A percentile compares a stretch with the other conserved stretches of the same genome.
Conservation (phyloP, 2,888 invertebrate species). For the Clitarchus hookeri region DNA sequence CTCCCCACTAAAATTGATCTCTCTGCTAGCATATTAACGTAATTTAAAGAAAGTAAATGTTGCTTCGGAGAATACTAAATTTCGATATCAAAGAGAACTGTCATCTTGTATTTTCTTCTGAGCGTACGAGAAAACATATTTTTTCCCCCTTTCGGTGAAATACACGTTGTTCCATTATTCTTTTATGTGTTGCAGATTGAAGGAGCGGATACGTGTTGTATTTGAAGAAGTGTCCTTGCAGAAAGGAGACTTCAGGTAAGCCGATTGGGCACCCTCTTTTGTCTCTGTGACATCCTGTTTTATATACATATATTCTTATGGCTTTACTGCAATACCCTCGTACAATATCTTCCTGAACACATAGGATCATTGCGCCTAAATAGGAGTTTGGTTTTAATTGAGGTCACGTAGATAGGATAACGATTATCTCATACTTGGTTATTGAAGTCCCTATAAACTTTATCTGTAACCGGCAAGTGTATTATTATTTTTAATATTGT, state of each 20-base stretch:
- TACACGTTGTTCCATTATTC: background rate
- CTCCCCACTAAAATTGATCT: too few relatives aligned
- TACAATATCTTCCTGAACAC: background rate
- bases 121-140: background rate
- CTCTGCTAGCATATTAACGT: too few relatives aligned
- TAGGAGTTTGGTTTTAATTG: background rate
- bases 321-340: background rate
- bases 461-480: too few relatives aligned
- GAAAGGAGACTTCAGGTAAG: conserved; percentile 77
- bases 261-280: background rate
- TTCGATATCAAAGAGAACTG: too few relatives aligned
- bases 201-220: conserved; percentile 77
- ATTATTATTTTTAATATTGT: too few relatives aligned
- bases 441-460: too few relatives aligned
- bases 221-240: conserved; percentile 81
- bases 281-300: background rate
- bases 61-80: too few relatives aligned
- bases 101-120: too few relatives aligned
- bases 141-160: background rate
- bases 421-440: too few relatives aligned
- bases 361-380: background rate
- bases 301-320: background rate
- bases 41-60: too few relatives aligned
- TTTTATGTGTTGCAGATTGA: conserved; percentile 59
- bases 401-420: background rate